Evolutionary conservation across 2,797 vertebrate species (phyloP), one percentile per base, ranked within the genome.

Genomic region (Argentina silus): DNA sequence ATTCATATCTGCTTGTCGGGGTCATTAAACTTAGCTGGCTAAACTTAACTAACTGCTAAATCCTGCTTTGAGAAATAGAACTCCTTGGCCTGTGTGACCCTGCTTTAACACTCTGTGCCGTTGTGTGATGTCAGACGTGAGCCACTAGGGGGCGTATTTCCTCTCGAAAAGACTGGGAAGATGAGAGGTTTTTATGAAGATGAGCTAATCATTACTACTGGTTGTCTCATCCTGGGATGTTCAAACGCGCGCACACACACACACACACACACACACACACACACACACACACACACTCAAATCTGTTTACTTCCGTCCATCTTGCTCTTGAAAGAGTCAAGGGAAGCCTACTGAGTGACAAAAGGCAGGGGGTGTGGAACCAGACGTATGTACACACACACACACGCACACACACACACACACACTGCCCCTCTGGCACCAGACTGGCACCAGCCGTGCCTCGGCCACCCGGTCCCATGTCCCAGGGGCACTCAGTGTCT

Each of bases 401-500:
- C 27, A 75, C 62, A 72, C 47, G 47, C 68, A 69, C 48, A 70
- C 69, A 73, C 19, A 62, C 67, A 63, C 67, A 47, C 67, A 70
- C 60, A 73, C 61, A 72, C 43, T 44, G 23, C 44, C 21, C 43
- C 60, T 64, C 45, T 68, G 70, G 76, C 86, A 82, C 74, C 78
- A 70, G 79, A 81, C 76, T 73, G 83, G 83, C 81, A 57, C 21
- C 2, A 11, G 56, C 36, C 72, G 1, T 7, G 73, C 68, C 19
- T 53, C 78, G 73, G 78, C 81, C 78, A 78, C 76, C 75, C 72
- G 36, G 75, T 65, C 75, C 72, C 23, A 19, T 67, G 73, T 80
- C 81, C 72, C 11, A 0, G 69, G 84, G 78, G 76, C 57, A 67
- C 69, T 75, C 62, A 53, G 55, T 75, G 80, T 87, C 85, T 83